phyloP scores from a whole-genome alignment of 2,113 vertebrate species.

The Mobula birostris region DNA sequence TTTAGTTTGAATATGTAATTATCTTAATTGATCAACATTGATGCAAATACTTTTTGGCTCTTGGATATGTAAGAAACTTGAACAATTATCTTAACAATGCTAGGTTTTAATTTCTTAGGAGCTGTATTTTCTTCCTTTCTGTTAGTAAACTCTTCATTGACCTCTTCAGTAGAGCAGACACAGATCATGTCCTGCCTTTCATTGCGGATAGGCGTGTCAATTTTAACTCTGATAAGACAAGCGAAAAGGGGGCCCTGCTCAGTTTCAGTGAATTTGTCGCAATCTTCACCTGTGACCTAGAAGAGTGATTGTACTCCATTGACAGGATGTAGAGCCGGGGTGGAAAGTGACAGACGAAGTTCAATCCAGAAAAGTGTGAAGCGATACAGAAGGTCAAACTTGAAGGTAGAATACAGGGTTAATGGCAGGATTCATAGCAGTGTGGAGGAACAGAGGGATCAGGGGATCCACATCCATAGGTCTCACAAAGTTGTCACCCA shows the following conservation, averaged over 20 bases:
- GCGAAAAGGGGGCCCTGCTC: background rate
- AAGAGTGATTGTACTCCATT: too few relatives aligned
- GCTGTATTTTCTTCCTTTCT: constrained; percentile 5
- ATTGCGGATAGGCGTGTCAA: background rate
- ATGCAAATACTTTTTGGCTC: too few relatives aligned
- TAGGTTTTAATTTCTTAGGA: background rate
- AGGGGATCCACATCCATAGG: too few relatives aligned
- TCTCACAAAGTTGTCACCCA: too few relatives aligned
- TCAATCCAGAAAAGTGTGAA: too few relatives aligned
- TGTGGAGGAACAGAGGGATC: too few relatives aligned
- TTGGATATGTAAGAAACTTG: too few relatives aligned
- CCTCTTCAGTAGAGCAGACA: background rate
- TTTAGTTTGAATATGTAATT: background rate
- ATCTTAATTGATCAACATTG: background rate
- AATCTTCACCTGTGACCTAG: background rate
- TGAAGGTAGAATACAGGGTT: too few relatives aligned
- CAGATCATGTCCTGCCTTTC: background rate
- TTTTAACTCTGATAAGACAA: background rate
- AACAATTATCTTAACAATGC: background rate
- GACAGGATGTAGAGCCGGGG: too few relatives aligned
- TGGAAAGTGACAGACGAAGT: too few relatives aligned
- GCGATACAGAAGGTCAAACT: too few relatives aligned
- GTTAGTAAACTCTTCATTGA: background rate
- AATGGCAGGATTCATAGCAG: too few relatives aligned
- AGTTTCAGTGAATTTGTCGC: background rate